phyloP scores from a whole-genome alignment of 2,113 vertebrate genomes.

The Bos javanicus region DNA sequence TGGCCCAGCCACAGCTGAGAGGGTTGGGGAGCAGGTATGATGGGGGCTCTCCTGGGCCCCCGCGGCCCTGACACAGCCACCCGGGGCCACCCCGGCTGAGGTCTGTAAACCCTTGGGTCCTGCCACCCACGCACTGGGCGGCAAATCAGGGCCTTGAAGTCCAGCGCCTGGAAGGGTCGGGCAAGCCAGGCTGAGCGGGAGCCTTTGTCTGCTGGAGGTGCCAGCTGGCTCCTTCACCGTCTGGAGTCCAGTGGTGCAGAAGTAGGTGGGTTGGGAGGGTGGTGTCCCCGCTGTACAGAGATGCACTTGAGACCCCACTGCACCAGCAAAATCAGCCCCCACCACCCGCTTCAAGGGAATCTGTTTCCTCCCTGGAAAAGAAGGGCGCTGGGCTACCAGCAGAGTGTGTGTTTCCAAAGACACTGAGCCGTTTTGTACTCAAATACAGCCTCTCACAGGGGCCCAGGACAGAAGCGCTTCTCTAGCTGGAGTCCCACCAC shows the following conservation, averaged over 20 bases:
- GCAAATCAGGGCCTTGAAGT: constrained; percentile 61
- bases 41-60: background rate
- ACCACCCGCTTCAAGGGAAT: background rate
- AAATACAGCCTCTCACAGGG: no score
- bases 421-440: background rate
- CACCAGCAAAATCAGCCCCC: background rate
- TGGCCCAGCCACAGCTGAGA: constrained; percentile 70
- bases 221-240: constrained; percentile 64
- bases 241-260: fast-evolving
- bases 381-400: fast-evolving
- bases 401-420: background rate
- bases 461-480: fast-evolving
- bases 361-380: background rate
- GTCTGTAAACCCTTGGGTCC: constrained; percentile 75
- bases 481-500: background rate
- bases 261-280: background rate
- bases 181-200: constrained; percentile 51
- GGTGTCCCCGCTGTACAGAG: no score
- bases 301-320: fast-evolving
- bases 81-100: background rate
- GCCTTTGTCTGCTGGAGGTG: constrained; percentile 80
- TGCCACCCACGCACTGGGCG: background rate
- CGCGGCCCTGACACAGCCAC: background rate
- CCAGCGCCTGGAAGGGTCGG: background rate
- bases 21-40: constrained; percentile 72